phyloP scores from a whole-genome alignment of 2,113 vertebrate genomes.

The Ptychochromis oligacanthus region DNA sequence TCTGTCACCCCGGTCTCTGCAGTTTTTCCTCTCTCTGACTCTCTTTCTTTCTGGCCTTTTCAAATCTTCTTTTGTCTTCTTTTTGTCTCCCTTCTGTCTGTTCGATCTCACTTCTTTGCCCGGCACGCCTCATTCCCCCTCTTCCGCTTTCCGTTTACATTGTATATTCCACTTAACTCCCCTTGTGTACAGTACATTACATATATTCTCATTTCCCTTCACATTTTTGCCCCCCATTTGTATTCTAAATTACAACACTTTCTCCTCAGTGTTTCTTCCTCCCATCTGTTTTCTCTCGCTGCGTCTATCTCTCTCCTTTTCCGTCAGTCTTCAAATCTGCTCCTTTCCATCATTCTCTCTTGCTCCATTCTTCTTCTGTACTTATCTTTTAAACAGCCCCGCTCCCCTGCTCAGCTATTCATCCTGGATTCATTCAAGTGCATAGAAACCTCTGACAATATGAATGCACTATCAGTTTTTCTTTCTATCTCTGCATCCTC shows the following conservation, averaged over 20 bases:
- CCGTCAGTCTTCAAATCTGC: constrained; percentile 35
- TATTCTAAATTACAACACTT: constrained; percentile 20
- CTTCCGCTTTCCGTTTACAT: constrained; percentile 13
- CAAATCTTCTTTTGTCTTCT: neutral
- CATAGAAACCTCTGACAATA: constrained; percentile 38
- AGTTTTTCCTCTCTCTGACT: neutral
- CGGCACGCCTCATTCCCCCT: neutral
- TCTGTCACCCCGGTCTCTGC: neutral
- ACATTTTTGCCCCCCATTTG: neutral
- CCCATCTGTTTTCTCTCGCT: constrained; percentile 27
- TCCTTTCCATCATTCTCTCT: constrained; percentile 40
- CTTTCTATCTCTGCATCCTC: constrained; percentile 19
- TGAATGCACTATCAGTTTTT: constrained; percentile 20
- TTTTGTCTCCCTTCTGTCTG: neutral
- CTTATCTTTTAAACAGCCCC: constrained; percentile 46
- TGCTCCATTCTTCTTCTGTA: constrained; percentile 30
- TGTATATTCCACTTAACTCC: constrained; percentile 4
- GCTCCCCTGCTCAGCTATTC: constrained; percentile 31
- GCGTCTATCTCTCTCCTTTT: constrained; percentile 5
- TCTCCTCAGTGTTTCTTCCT: neutral
- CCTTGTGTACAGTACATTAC: neutral
- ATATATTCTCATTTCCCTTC: constrained; percentile 17
- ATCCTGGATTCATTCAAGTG: constrained; percentile 44
- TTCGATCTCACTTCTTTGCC: neutral
- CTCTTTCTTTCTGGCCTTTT: neutral